phyloP scores from a whole-genome alignment of 2,797 vertebrate genomes.

The Valencia hispanica region DNA sequence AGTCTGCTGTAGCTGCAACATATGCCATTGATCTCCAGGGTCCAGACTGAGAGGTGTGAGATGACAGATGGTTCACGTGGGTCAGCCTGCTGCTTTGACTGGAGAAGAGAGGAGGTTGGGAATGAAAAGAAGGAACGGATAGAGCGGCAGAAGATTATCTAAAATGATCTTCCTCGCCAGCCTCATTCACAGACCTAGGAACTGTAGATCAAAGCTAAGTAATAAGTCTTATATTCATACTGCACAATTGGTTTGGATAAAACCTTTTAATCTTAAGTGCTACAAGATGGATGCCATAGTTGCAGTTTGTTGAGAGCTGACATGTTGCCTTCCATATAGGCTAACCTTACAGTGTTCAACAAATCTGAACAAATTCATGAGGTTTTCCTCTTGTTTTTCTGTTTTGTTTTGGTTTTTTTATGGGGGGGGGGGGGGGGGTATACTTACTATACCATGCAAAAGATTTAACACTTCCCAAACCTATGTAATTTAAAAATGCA shows the following conservation, averaged over 20 bases:
- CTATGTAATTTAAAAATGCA: background rate
- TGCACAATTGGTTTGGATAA: constrained; percentile 35
- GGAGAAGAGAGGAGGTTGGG: constrained; percentile 36
- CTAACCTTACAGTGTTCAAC: constrained; percentile 23
- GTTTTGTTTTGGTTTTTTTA: too few relatives aligned
- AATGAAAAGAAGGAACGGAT: constrained; percentile 32
- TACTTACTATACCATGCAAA: background rate
- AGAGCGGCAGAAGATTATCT: constrained; percentile 18
- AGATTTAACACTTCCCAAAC: background rate
- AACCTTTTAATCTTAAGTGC: background rate
- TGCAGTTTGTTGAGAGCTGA: constrained; percentile 12
- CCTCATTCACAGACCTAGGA: constrained; percentile 55
- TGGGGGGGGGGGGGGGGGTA: too few relatives aligned
- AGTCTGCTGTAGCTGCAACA: constrained; percentile 48
- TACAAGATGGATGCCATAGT: constrained; percentile 11
- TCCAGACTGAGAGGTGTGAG: constrained; percentile 60
- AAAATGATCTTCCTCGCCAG: constrained; percentile 15
- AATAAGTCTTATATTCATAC: constrained; percentile 24
- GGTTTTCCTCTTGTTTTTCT: constrained; percentile 15
- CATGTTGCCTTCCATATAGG: background rate
- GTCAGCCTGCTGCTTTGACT: constrained; percentile 66
- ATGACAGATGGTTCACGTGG: constrained; percentile 75
- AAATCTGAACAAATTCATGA: constrained; percentile 16
- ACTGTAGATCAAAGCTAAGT: constrained; percentile 41
- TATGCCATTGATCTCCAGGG: constrained; percentile 61